phyloP scores from a whole-genome alignment of 2,113 vertebrate genomes.

The Ursus arctos region DNA sequence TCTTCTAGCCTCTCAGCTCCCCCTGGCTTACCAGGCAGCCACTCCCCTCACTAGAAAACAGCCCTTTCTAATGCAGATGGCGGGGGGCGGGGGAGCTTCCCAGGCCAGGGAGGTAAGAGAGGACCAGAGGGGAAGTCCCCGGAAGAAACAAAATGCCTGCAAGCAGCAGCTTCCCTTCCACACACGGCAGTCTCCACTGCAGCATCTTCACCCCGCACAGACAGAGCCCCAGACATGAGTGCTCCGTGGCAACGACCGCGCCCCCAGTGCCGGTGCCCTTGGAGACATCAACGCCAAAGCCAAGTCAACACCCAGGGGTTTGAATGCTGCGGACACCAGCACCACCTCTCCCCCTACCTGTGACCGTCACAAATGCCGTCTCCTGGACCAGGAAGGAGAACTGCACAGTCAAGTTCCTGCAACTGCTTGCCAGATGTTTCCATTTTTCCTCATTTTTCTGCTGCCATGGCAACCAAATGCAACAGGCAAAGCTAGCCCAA shows the following conservation, averaged over 20 bases:
- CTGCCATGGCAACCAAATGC: constrained; percentile 90
- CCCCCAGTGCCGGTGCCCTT: background rate
- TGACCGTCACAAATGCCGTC: constrained; percentile 50
- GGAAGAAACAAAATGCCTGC: constrained; percentile 27
- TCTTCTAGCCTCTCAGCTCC: background rate
- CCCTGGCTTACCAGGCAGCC: background rate
- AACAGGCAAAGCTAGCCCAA: constrained; percentile 83
- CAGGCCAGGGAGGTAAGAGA: background rate
- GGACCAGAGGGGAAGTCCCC: background rate
- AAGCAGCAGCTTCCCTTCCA: background rate
- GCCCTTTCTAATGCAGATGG: background rate
- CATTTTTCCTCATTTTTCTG: constrained; percentile 81
- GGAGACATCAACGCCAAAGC: background rate
- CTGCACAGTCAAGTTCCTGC: constrained; percentile 71
- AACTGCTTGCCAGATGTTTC: constrained; percentile 78
- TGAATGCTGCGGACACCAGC: background rate
- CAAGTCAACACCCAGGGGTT: background rate
- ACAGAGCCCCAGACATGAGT: background rate
- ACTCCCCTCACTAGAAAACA: background rate
- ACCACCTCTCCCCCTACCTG: constrained; percentile 60
- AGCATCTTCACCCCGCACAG: background rate
- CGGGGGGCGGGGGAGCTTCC: background rate
- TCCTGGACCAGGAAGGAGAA: constrained; percentile 56
- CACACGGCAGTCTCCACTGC: background rate
- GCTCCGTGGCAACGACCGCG: background rate